phyloP scores from a whole-genome alignment of 2,888 invertebrate species.

The Mesorhabditis belari region DNA sequence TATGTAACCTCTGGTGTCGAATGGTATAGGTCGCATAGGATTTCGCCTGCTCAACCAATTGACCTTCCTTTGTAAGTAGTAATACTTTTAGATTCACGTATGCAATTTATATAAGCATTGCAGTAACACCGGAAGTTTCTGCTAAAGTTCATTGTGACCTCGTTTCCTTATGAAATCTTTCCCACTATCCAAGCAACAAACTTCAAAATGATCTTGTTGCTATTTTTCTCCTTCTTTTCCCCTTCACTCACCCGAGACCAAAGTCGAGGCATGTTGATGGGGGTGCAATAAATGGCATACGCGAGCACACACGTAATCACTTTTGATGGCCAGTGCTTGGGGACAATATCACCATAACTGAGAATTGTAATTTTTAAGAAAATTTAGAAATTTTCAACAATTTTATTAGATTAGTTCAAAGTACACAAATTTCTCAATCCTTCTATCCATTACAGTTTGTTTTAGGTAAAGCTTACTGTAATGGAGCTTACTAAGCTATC shows the following conservation, averaged over 20 bases:
- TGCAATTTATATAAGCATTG: too few species aligned
- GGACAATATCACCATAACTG: slow-evolving; percentile 45
- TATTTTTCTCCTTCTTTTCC: not conserved
- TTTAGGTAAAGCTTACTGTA: too few species aligned
- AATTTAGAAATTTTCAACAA: not conserved
- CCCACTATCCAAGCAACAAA: too few species aligned
- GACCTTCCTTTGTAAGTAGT: too few species aligned
- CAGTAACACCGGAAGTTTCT: too few species aligned
- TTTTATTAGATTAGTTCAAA: not conserved
- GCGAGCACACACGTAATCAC: slow-evolving; percentile 39
- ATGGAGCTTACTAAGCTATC: too few species aligned
- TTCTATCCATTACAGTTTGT: not conserved
- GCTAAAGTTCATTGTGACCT: too few species aligned
- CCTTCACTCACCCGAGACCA: slow-evolving; percentile 49
- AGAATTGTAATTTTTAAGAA: not conserved
- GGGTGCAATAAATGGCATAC: slow-evolving; percentile 36
- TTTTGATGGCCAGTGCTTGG: slow-evolving; percentile 33
- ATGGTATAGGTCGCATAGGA: too few species aligned
- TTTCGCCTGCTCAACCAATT: too few species aligned
- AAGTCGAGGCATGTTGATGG: slow-evolving; percentile 33
- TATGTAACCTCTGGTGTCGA: too few species aligned
- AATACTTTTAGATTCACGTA: too few species aligned
- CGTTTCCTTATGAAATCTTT: too few species aligned
- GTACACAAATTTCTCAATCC: not conserved
- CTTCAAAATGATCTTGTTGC: not conserved